Evolutionary conservation across 1,140 invertebrate genomes (phyloP).

Genomic region (Drosophila orena): DNA sequence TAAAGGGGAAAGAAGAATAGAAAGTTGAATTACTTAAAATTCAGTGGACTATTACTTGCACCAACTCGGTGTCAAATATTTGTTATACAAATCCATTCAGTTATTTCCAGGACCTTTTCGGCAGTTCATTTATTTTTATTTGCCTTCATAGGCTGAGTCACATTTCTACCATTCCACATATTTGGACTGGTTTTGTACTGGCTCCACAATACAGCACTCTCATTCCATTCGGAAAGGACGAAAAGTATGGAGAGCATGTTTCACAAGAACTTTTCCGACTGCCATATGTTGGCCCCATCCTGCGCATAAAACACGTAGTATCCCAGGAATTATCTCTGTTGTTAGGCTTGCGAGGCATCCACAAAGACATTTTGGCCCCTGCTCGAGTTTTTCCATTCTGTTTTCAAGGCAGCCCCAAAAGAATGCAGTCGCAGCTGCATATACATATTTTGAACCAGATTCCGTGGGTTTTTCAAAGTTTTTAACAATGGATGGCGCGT

Average conservation of each 20-base stretch:
- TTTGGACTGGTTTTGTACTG: constrained; percentile 20
- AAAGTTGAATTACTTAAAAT: constrained; percentile 7
- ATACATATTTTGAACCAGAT: constrained; percentile 26
- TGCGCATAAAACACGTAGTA: not conserved
- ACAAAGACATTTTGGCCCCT: constrained; percentile 31
- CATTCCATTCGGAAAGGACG: constrained; percentile 25
- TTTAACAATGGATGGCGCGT: constrained; percentile 38
- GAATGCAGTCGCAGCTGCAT: constrained; percentile 41
- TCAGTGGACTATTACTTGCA: not conserved
- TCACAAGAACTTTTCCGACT: constrained; percentile 38
- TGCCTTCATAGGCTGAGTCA: no score
- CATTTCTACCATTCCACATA: constrained; percentile 2
- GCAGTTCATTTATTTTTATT: constrained; percentile 29
- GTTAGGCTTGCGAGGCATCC: constrained; percentile 48
- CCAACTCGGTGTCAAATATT: constrained; percentile 31
- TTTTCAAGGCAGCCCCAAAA: constrained; percentile 22
- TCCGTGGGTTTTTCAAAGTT: constrained; percentile 34
- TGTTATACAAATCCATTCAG: constrained; percentile 43
- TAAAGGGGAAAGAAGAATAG: not conserved
- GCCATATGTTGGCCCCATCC: constrained; percentile 16
- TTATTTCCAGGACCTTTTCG: constrained; percentile 44
- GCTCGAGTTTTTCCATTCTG: constrained; percentile 14
- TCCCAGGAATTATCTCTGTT: constrained; percentile 32
- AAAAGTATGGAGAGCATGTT: constrained; percentile 64
- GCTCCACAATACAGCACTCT: constrained; percentile 52